These are phyloP conservation scores for Fissipunctia ypsillon DNA, from an alignment of 2,888 invertebrate species.

Conservation along the genomic window DNA sequence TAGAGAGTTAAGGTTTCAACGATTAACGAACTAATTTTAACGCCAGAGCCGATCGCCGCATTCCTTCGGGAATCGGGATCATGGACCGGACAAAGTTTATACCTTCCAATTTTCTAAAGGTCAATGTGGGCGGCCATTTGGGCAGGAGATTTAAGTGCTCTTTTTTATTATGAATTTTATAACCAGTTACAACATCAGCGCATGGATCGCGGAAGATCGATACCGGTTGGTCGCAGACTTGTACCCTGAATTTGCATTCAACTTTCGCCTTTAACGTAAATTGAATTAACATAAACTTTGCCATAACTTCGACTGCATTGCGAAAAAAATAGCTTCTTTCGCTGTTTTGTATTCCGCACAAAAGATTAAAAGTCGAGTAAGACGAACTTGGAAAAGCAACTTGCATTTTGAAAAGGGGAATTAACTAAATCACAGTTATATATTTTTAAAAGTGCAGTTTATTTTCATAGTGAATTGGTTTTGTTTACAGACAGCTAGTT, in stretches of 20 bases:
- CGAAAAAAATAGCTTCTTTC: constrained; percentile 58
- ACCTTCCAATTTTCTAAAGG: constrained; percentile 57
- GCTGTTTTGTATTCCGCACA: constrained; percentile 55
- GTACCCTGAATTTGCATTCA: constrained; percentile 60
- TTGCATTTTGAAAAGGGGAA: constrained; percentile 38
- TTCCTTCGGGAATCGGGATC: constrained; percentile 65
- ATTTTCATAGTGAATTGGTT: neutral
- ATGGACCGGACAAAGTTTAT: constrained; percentile 58
- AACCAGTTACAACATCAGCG: constrained; percentile 62
- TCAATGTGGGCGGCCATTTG: constrained; percentile 53
- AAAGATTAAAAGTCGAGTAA: constrained; percentile 44
- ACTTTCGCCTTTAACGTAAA: constrained; percentile 64
- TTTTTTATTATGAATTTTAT: constrained; percentile 68
- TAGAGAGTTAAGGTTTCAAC: constrained; percentile 70
- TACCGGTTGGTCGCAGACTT: constrained; percentile 65
- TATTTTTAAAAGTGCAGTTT: neutral
- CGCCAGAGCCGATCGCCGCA: constrained; percentile 64
- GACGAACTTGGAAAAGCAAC: constrained; percentile 31
- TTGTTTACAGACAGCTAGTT: neutral
- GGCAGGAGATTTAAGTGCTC: constrained; percentile 47
- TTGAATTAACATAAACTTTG: constrained; percentile 66
- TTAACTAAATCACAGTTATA: constrained; percentile 6
- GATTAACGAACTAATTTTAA: constrained; percentile 75
- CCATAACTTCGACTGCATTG: constrained; percentile 65
- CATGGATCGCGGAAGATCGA: constrained; percentile 69